Evolutionary conservation across 2,888 invertebrate species (phyloP).

Genomic region (Leptinotarsa tumamoca): DNA sequence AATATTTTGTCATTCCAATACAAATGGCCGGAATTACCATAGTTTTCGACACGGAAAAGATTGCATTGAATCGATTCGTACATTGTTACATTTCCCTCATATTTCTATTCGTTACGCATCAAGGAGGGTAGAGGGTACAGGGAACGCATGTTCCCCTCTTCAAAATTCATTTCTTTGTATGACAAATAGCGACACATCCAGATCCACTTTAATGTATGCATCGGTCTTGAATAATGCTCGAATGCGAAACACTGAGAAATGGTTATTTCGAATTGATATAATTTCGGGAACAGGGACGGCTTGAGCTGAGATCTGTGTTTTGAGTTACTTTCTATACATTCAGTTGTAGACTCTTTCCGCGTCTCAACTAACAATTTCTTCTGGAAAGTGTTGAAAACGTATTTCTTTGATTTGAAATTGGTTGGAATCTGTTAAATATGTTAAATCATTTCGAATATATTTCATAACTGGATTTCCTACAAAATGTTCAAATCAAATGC

Average conservation of each 20-base stretch:
- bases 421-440: no score
- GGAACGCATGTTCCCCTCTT: conserved; percentile 52
- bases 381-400: no score
- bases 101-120: conserved; percentile 53
- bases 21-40: conserved; percentile 32
- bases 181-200: conserved; percentile 52
- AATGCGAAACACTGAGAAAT: conserved; percentile 35
- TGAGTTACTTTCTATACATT: no score
- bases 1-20: conserved; percentile 37
- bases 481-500: no score
- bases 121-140: conserved; percentile 36
- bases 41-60: conserved; percentile 39
- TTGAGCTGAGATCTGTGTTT: not conserved
- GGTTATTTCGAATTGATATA: conserved; percentile 25
- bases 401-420: no score
- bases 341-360: no score
- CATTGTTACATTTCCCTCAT: conserved; percentile 40
- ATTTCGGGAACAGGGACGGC: conserved; percentile 7
- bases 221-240: conserved; percentile 39
- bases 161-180: conserved; percentile 55
- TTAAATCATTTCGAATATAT: no score
- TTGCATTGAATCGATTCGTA: conserved; percentile 35
- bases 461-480: no score
- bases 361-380: no score
- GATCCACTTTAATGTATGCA: conserved; percentile 41